Percentiles rank a stretch among this genome's conserved stretches.
Conservation (phyloP, 2,888 invertebrate genomes). For the Priocnemis perturbator region DNA sequence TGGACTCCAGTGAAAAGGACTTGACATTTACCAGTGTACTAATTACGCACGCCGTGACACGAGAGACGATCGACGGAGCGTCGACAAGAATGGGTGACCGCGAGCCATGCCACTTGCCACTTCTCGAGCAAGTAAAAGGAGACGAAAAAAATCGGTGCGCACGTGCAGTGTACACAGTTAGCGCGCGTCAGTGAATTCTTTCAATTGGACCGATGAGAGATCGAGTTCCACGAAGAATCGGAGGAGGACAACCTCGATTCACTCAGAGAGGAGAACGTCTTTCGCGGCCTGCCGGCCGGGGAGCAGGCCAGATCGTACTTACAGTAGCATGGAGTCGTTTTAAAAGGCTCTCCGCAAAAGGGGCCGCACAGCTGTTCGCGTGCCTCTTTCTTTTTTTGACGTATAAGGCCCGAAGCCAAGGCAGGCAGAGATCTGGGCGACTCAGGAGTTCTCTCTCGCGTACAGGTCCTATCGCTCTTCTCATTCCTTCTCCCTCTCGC, state of each 20-base stretch:
- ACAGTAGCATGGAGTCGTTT: conserved; percentile 33
- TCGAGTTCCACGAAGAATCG: conserved; percentile 23
- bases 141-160: too few relatives aligned
- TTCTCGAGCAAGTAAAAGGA: too few relatives aligned
- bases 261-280: conserved; percentile 21
- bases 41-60: too few relatives aligned
- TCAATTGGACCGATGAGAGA: conserved; percentile 3
- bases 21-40: too few relatives aligned
- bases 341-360: conserved; percentile 55
- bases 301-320: too few relatives aligned
- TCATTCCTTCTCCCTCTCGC: not conserved
- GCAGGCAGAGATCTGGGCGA: not conserved
- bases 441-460: not conserved
- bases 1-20: too few relatives aligned
- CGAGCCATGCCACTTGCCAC: too few relatives aligned
- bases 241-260: not conserved
- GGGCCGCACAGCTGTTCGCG: conserved; percentile 57
- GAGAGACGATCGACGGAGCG: too few relatives aligned
- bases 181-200: not conserved
- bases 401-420: conserved; percentile 51
- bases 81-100: too few relatives aligned
- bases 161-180: too few relatives aligned
- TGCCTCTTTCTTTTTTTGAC: conserved; percentile 38
- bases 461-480: not conserved
- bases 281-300: conserved; percentile 21